phyloP scores from a whole-genome alignment of 2,888 invertebrate species.

The Brachyptera putata region DNA sequence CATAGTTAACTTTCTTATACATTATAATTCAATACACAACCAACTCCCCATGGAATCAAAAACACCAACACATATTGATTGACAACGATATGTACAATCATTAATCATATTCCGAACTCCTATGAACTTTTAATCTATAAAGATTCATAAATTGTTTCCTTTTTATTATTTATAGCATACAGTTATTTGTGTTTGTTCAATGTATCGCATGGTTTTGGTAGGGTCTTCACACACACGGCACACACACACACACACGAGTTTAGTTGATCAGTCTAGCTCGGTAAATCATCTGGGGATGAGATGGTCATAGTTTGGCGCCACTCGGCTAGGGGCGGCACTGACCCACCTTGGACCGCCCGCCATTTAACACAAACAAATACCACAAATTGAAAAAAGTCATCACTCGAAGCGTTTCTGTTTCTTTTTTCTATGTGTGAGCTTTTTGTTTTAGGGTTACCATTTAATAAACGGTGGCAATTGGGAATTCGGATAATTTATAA shows the following conservation, averaged over 20 bases:
- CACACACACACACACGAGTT: too few relatives aligned
- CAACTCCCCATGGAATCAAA: too few relatives aligned
- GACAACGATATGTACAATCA: neutral
- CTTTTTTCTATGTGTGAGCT: too few relatives aligned
- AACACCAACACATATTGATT: neutral
- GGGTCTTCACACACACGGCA: too few relatives aligned
- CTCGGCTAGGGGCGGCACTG: neutral
- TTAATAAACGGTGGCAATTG: too few relatives aligned
- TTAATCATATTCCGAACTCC: neutral
- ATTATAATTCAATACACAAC: too few relatives aligned
- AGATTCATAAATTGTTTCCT: neutral
- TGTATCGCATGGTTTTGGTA: too few relatives aligned
- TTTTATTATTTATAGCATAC: neutral
- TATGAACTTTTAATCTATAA: neutral
- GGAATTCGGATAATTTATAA: too few relatives aligned
- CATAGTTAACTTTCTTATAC: too few relatives aligned
- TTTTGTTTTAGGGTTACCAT: too few relatives aligned
- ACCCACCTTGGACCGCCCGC: neutral
- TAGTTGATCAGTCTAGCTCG: too few relatives aligned
- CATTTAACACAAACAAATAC: constrained; percentile 1
- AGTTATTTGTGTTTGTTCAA: neutral
- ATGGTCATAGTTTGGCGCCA: neutral
- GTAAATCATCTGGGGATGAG: too few relatives aligned
- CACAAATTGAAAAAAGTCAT: constrained; percentile 15
- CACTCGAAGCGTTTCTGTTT: neutral